Percentiles rank a stretch among this genome's conserved stretches.
Conservation (phyloP, 2,113 vertebrate species). For the Nerophis ophidion region DNA sequence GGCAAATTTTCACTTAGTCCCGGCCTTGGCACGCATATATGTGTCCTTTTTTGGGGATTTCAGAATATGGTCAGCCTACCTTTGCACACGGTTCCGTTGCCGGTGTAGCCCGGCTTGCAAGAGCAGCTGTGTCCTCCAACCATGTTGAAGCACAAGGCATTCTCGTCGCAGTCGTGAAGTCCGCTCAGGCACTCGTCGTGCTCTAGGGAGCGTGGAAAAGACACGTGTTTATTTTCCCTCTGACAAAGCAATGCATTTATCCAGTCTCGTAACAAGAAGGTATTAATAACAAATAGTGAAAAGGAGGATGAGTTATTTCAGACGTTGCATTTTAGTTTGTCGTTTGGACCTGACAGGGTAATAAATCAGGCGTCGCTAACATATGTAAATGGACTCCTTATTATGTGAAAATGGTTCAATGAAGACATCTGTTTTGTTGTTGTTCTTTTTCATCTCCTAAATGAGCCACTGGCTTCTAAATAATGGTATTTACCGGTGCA, state of each 20-base stretch:
- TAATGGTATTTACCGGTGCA: neutral
- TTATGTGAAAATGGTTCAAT: neutral
- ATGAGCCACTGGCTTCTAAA: slow-evolving; percentile 2
- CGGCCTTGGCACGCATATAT: too few species aligned
- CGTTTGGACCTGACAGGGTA: slow-evolving; percentile 9
- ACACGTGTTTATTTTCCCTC: neutral
- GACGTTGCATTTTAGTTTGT: slow-evolving; percentile 24
- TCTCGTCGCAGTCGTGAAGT: slow-evolving; percentile 91
- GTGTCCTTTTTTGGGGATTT: too few species aligned
- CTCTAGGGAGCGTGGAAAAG: slow-evolving; percentile 67
- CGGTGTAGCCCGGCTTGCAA: slow-evolving; percentile 91
- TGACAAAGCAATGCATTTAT: neutral
- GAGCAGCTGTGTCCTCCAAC: slow-evolving; percentile 95
- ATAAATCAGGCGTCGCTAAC: slow-evolving; percentile 7
- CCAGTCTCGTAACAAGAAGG: slow-evolving; percentile 19
- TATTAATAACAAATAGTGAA: slow-evolving; percentile 25
- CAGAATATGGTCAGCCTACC: too few species aligned
- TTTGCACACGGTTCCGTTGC: slow-evolving; percentile 92
- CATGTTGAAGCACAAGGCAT: slow-evolving; percentile 94
- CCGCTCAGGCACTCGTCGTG: slow-evolving; percentile 92
- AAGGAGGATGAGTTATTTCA: slow-evolving; percentile 15
- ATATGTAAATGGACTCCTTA: slow-evolving; percentile 3
- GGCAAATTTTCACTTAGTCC: too few species aligned
- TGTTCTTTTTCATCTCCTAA: neutral
- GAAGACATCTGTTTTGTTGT: neutral